These are phyloP conservation scores for Acrocyrtus sp. DNA, from an alignment of 2,888 invertebrate genomes.

Conservation along the genomic window DNA sequence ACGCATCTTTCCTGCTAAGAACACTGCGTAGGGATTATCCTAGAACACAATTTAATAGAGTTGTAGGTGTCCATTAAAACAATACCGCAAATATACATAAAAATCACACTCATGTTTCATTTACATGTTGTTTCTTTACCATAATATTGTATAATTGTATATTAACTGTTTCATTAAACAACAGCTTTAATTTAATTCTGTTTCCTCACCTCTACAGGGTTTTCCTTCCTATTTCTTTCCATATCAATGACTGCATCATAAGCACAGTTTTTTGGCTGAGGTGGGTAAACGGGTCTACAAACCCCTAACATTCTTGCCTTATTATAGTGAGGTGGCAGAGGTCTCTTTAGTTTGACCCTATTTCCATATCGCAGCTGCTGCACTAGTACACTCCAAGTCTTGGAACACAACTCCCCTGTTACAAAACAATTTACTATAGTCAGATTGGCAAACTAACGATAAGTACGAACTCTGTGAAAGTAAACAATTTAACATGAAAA, in stretches of 20 bases:
- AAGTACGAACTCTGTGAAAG: too few species aligned
- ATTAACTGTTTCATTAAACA: too few species aligned
- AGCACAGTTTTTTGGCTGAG: slow-evolving; percentile 61
- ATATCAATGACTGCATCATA: slow-evolving; percentile 25
- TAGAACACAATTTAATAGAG: slow-evolving; percentile 58
- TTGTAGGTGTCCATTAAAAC: too few species aligned
- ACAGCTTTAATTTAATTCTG: background rate
- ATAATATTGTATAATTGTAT: too few species aligned
- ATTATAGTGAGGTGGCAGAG: slow-evolving; percentile 77
- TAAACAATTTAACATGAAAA: too few species aligned
- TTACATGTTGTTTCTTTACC: too few species aligned
- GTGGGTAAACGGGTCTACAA: slow-evolving; percentile 73
- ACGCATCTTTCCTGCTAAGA: slow-evolving; percentile 77
- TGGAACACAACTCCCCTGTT: slow-evolving; percentile 21
- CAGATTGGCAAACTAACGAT: too few species aligned
- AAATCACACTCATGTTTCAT: too few species aligned
- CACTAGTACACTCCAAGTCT: slow-evolving; percentile 60
- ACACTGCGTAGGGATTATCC: slow-evolving; percentile 78
- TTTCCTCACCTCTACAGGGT: slow-evolving; percentile 9
- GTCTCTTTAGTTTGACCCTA: slow-evolving; percentile 82
- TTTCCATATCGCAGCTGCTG: slow-evolving; percentile 72
- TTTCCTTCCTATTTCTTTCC: background rate
- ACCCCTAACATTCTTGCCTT: slow-evolving; percentile 75
- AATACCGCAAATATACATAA: too few species aligned
- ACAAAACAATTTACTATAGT: slow-evolving; percentile 6